Base-by-base conservation (phyloP, 2,888 invertebrate genomes). In the Allacma fusca region DNA sequence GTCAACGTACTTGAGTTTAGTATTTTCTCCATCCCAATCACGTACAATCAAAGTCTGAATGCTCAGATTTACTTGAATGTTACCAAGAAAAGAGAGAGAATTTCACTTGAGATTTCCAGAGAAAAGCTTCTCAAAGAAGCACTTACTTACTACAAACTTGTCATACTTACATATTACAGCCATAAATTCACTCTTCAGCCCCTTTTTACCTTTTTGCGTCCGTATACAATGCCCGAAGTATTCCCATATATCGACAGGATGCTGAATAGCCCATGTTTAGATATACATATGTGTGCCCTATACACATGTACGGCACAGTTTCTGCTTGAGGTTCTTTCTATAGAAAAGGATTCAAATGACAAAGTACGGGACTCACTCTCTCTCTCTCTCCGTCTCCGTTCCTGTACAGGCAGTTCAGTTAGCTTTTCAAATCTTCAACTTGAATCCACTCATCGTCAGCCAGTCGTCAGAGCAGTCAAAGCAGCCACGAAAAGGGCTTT, bases 401-500 rank as follows among this genome's bases (percentile, higher is more conserved):
- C n/a, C n/a, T n/a, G 50, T 19, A 19, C 19, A 50, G n/a, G 50
- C 50, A 50, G n/a, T 50, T n/a, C 50, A 50, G 50, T n/a, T 16
- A 19, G 50, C 50, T 50, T 50, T 50, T 50, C 50, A 50, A 50
- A 50, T 50, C 50, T 50, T 50, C 50, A 50, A 50, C 50, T 50
- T 50, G 50, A 40, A 69, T 43, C 69, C 69, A 69, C 69, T 69
- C 43, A 40, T 44, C 69, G 69, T 69, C 69, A 69, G 43, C 43
- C 69, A 29, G 43, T 44, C 50, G 50, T 50, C 50, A 50, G 50
- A 50, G 50, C 50, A 50, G 50, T 50, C 50, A 50, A 50, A 50
- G 50, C 50, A 50, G 50, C 50, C 50, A 50, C 50, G 26, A 57
- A 59, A 50, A 72, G 72, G 57, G 57, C 28, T 28, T 59, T n/a